Evolutionary conservation across 2,113 vertebrate species (phyloP).

Genomic region (Morone chrysops): DNA sequence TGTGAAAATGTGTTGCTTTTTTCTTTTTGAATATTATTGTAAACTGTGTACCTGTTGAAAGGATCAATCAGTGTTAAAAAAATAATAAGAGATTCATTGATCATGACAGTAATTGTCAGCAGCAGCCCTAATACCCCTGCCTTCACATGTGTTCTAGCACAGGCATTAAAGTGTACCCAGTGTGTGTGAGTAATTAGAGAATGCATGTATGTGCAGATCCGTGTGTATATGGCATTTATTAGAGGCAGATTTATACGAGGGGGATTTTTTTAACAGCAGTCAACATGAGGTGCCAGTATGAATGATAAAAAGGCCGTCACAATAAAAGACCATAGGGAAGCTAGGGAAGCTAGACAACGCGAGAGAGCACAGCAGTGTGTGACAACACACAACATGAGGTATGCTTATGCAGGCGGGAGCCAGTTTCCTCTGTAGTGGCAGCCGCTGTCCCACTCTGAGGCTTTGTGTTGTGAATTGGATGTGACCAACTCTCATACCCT

Average conservation of each 20-base stretch:
- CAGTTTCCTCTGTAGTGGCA: constrained; percentile 45
- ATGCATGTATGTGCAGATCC: not conserved
- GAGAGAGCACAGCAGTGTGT: constrained; percentile 6
- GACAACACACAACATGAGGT: constrained; percentile 30
- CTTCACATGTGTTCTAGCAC: constrained; percentile 4
- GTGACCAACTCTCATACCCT: constrained; percentile 59
- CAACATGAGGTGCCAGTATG: constrained; percentile 10
- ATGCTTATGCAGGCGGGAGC: not conserved
- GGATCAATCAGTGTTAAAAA: not conserved
- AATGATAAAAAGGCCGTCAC: not conserved
- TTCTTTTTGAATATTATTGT: not conserved
- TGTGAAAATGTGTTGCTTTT: not conserved
- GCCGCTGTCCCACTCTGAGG: constrained; percentile 32
- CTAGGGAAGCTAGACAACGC: not conserved
- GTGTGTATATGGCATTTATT: constrained; percentile 1
- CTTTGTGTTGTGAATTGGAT: constrained; percentile 62
- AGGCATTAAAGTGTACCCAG: not conserved
- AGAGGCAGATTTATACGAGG: not conserved
- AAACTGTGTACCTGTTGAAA: not conserved
- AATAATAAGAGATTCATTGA: not conserved
- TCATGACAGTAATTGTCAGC: not conserved
- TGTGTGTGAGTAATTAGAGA: constrained; percentile 1
- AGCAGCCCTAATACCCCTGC: not conserved
- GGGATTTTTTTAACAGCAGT: constrained; percentile 5
- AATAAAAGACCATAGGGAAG: not conserved